Conservation (phyloP, 2,113 vertebrate genomes). For the Scartelaos histophorus region DNA sequence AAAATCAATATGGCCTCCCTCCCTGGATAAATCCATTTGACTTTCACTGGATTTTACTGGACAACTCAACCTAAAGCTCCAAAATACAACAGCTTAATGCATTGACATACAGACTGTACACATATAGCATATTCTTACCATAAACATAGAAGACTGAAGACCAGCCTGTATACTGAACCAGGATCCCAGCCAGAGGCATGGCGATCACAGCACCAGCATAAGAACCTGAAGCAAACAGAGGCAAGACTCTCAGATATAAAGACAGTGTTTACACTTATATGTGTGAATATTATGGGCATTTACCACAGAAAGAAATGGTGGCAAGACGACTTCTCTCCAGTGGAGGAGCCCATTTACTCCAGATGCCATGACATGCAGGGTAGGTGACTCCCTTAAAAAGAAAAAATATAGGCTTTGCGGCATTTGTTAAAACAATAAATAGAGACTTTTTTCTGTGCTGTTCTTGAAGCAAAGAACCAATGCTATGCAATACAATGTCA, state of each 20-base stretch:
- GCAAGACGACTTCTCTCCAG: slow-evolving; percentile 95
- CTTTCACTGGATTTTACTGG: slow-evolving; percentile 48
- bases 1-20: slow-evolving; percentile 69
- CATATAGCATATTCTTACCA: slow-evolving; percentile 76
- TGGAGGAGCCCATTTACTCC: slow-evolving; percentile 99
- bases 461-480: slow-evolving; percentile 25
- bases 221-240: slow-evolving; percentile 79
- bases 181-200: slow-evolving; percentile 95
- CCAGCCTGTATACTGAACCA: slow-evolving; percentile 97
- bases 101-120: not conserved
- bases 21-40: slow-evolving; percentile 67
- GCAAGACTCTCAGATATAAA: not conserved
- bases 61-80: slow-evolving; percentile 25
- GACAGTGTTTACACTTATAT: no score
- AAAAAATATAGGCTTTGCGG: not conserved
- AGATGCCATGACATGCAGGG: slow-evolving; percentile 97
- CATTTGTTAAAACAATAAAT: no score
- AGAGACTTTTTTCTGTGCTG: slow-evolving; percentile 30
- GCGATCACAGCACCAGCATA: slow-evolving; percentile 97
- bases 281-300: slow-evolving; percentile 41
- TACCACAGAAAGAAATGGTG: slow-evolving; percentile 98
- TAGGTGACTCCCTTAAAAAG: slow-evolving; percentile 91
- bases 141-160: slow-evolving; percentile 98
- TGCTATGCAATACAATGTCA: no score
- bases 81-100: not conserved